Evolutionary conservation across 2,888 invertebrate species (phyloP).

Genomic region (Drosophila anomelani): DNA sequence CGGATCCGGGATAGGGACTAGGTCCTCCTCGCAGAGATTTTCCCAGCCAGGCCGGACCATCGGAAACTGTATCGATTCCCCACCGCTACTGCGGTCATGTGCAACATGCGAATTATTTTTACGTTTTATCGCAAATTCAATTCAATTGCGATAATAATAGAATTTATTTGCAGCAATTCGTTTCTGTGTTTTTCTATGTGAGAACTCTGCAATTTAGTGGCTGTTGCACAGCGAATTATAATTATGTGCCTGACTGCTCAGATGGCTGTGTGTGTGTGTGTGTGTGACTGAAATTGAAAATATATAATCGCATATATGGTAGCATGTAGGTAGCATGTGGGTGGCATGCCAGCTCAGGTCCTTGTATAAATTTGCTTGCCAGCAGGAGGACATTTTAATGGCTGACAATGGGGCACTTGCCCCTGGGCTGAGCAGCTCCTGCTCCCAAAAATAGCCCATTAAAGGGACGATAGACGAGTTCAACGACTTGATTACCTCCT

Average conservation of each 20-base stretch:
- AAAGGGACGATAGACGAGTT: constrained; percentile 17
- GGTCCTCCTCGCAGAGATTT: constrained; percentile 51
- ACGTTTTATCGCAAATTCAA: constrained; percentile 71
- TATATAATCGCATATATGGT: constrained; percentile 25
- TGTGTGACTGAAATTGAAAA: constrained; percentile 35
- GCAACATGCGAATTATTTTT: constrained; percentile 62
- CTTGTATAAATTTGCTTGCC: constrained; percentile 12
- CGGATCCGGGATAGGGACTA: constrained; percentile 11
- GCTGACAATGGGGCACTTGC: constrained; percentile 23
- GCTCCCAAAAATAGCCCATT: constrained; percentile 30
- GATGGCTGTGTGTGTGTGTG: neutral
- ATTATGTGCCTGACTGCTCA: constrained; percentile 53
- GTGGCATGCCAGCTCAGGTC: neutral
- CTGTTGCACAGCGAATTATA: constrained; percentile 64
- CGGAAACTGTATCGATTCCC: constrained; percentile 21
- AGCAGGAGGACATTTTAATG: constrained; percentile 31
- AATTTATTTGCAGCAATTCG: constrained; percentile 79
- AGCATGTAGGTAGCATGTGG: neutral
- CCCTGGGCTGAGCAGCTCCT: constrained; percentile 13
- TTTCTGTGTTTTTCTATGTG: constrained; percentile 35
- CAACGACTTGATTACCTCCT: constrained; percentile 15
- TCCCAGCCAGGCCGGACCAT: constrained; percentile 7
- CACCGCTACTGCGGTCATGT: constrained; percentile 48
- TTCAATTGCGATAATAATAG: constrained; percentile 73
- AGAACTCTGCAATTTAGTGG: constrained; percentile 56